Evolutionary conservation across 2,113 vertebrate species (phyloP).

Genomic region (Apteryx mantelli): DNA sequence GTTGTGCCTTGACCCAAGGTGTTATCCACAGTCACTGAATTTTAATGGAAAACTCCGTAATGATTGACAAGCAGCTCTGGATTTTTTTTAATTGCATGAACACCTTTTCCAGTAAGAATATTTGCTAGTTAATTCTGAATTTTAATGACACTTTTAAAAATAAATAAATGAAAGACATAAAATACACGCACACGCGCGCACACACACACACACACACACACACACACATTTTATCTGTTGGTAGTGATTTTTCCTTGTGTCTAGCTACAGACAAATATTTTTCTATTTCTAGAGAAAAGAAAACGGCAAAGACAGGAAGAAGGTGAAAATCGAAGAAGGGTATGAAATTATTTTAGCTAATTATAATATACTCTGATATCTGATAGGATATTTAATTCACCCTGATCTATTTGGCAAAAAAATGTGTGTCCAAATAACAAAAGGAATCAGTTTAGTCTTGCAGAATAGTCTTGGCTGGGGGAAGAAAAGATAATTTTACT

Average conservation of each 20-base stretch:
- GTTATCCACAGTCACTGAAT: neutral
- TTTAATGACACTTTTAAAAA: neutral
- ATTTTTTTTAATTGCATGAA: neutral
- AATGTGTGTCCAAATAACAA: neutral
- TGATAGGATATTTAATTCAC: neutral
- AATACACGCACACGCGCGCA: no score
- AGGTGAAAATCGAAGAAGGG: conserved; percentile 85
- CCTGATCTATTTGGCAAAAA: neutral
- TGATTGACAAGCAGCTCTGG: neutral
- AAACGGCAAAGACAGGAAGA: conserved; percentile 89
- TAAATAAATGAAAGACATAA: no score
- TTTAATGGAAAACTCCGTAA: neutral
- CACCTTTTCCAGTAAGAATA: neutral
- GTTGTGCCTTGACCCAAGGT: neutral
- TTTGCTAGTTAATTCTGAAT: neutral
- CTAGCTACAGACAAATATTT: neutral
- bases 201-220: no score
- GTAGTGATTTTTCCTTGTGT: neutral
- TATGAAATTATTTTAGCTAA: conserved; percentile 60
- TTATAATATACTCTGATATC: neutral
- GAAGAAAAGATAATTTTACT: neutral
- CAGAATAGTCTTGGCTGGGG: neutral
- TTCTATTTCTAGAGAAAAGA: conserved; percentile 85
- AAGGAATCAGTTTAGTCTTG: neutral
- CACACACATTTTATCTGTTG: neutral